A percentile compares a stretch with the other conserved stretches of the same genome.
Evolutionary conservation across 2,888 invertebrate species (phyloP).

Genomic region (Gasteruption jaculator): DNA sequence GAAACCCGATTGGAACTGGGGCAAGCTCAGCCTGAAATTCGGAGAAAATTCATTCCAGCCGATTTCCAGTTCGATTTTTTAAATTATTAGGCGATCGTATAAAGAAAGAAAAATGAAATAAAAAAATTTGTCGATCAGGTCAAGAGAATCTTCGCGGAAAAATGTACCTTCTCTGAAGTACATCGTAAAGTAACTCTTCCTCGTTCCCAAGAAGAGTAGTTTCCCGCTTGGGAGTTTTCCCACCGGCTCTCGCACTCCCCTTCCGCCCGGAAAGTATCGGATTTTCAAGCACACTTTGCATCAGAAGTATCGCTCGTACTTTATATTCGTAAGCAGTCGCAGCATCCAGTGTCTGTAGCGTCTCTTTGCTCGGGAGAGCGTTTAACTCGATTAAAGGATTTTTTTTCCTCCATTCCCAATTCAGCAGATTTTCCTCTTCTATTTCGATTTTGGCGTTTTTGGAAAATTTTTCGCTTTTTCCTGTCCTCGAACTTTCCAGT

Average conservation of each 20-base stretch:
- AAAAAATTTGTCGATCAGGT: background rate
- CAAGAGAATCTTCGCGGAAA: background rate
- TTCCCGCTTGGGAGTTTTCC: conserved; percentile 14
- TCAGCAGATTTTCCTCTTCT: background rate
- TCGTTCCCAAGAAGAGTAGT: conserved; percentile 26
- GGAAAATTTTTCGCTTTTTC: too few species aligned
- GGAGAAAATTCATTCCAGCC: conserved; percentile 4
- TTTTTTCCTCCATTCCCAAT: background rate
- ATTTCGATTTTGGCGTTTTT: too few species aligned
- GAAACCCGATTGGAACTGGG: conserved; percentile 34
- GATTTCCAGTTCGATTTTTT: background rate
- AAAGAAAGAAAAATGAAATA: background rate
- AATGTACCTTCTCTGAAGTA: conserved; percentile 34
- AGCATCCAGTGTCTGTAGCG: conserved; percentile 27
- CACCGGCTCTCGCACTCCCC: conserved; percentile 13
- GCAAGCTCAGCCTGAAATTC: conserved; percentile 28
- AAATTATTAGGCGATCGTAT: background rate
- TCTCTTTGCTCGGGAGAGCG: conserved; percentile 26
- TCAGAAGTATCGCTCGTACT: conserved; percentile 25
- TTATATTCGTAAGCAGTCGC: conserved; percentile 34
- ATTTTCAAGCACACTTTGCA: conserved; percentile 24
- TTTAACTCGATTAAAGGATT: conserved; percentile 19
- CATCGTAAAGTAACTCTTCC: conserved; percentile 23
- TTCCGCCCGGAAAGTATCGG: conserved; percentile 9
- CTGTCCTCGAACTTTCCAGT: too few species aligned